Evolutionary conservation across 2,113 vertebrate genomes (phyloP).

Genomic region (Microcebus griseorufus): DNA sequence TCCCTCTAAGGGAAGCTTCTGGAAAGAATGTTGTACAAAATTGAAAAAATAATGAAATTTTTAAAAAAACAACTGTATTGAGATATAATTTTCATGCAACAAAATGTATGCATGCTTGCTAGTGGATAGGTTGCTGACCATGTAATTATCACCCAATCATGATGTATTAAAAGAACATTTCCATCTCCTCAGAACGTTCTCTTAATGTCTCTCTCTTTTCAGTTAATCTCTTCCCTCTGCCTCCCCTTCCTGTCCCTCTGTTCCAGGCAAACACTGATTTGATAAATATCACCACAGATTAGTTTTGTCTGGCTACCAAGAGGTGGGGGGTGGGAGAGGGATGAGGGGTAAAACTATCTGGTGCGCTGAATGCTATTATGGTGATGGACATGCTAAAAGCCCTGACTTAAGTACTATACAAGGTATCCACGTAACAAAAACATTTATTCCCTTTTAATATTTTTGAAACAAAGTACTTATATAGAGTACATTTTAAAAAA

Average conservation of each 20-base stretch:
- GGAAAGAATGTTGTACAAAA: not conserved
- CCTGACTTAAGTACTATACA: too few species aligned
- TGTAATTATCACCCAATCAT: not conserved
- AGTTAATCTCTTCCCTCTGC: not conserved
- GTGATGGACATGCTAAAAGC: too few species aligned
- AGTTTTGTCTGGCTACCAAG: not conserved
- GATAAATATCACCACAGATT: not conserved
- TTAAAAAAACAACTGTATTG: not conserved
- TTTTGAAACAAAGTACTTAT: too few species aligned
- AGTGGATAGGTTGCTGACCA: not conserved
- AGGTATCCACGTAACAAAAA: too few species aligned
- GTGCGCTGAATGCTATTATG: too few species aligned
- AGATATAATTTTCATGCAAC: not conserved
- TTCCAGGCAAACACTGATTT: not conserved
- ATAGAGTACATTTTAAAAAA: too few species aligned
- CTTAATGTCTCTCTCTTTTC: not conserved
- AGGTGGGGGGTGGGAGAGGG: too few species aligned
- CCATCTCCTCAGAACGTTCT: not conserved
- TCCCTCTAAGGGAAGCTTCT: not conserved
- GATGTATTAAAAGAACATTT: not conserved
- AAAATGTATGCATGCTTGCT: not conserved
- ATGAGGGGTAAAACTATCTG: too few species aligned
- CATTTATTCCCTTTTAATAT: too few species aligned
- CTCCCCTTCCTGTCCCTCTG: not conserved
- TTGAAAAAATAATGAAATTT: not conserved